Base-by-base conservation (phyloP, 2,888 invertebrate genomes). In the Hyles lineata region DNA sequence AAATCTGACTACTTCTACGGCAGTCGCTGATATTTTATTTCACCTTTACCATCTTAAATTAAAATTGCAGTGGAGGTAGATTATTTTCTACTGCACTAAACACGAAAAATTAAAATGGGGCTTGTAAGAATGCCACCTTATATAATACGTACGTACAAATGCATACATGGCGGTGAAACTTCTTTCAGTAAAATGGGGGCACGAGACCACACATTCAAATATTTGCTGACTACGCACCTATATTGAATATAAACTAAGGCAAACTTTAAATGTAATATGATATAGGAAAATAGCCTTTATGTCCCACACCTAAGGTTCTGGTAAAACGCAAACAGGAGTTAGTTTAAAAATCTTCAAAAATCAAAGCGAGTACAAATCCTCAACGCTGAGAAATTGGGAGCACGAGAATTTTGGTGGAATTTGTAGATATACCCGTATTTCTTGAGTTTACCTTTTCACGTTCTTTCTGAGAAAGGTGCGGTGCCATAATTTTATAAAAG, bases 361-460 rank as follows among this genome's bases (percentile, higher is more conserved):
- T 63, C 35, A 63, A 63, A 63, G 35, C 60, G 23, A 8, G 35
- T 63, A 63, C 43, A 63, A 63, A 63, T 43, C 63, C n/a, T 21
- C 63, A 60, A 60, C 25, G 60, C 25, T 23, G 63, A 43, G 21
- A 63, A 62, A 63, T 63, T 63, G 63, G 63, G 11, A 63, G 35
- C 63, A 21, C 21, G 15, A 15, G 35, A 21, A 43, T 35, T 63
- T 63, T 43, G 63, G 43, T 21, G 35, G 43, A 63, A 21, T 63
- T 32, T 61, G 17, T 17, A 60, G 60, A 60, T 60, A 60, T 25
- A 25, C 60, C 11, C 60, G 23, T 25, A 11, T 25, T 17, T n/a
- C 55, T 60, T 25, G 6, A 17, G 60, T 60, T 25, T 60, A 15
- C 21, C 60, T 60, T 25, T 60, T 25, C 25, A 25, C 15, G 60